Percentiles rank a stretch among this genome's conserved stretches.
Evolutionary conservation across 2,113 vertebrate species (phyloP).

Genomic region (Rattus rattus): DNA sequence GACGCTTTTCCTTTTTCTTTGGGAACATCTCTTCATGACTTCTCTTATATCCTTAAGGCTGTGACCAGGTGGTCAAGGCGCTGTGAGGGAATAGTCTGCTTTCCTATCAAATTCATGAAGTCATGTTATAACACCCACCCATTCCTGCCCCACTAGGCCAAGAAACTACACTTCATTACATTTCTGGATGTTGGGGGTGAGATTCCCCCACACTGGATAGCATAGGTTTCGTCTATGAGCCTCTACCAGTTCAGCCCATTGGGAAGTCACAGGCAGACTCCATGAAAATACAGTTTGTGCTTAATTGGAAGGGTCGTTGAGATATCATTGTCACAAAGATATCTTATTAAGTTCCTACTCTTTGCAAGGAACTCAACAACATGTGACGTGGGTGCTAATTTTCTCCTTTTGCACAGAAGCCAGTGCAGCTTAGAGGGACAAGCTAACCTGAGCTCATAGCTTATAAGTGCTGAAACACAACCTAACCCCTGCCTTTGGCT

Average conservation of each 20-base stretch:
- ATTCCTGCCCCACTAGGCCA: not conserved
- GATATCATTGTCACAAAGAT: not conserved
- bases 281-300: not conserved
- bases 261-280: not conserved
- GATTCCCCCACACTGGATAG: not conserved
- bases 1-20: not conserved
- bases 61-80: not conserved
- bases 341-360: not conserved
- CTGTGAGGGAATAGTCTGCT: not conserved
- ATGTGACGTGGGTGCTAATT: not conserved
- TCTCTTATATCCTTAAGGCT: not conserved
- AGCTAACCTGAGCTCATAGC: not conserved
- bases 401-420: not conserved
- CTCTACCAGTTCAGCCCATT: not conserved
- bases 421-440: not conserved
- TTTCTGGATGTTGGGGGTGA: not conserved
- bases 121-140: not conserved
- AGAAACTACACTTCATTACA: not conserved
- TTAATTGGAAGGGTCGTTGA: conserved; percentile 3
- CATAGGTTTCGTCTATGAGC: not conserved
- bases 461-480: not conserved
- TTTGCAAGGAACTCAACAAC: not conserved
- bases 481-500: not conserved
- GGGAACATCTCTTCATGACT: not conserved
- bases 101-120: not conserved